Base-by-base conservation (phyloP, 2,888 invertebrate species). In the Cryptocephalus moraei region DNA sequence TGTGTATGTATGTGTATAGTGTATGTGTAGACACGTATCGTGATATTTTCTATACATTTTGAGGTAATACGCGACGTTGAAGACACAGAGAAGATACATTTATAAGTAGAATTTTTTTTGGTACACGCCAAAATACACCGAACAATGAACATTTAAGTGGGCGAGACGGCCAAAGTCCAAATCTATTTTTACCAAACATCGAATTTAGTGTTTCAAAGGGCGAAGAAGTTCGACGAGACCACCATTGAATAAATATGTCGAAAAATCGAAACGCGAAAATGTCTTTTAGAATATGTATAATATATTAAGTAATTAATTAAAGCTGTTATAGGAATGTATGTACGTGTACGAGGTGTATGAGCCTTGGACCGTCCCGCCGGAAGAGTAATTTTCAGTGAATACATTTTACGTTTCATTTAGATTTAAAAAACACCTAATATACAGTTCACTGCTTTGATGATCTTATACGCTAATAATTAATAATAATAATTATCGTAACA, bases 41-140 rank as follows among this genome's bases (percentile, higher is more conserved):
- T 40, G 40, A 12, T n/a, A 12, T 65, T 59, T 59, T 68, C 66
- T 67, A 64, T 68, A 69, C 65, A 69, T 56, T 57, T 62, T 69
- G 69, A 69, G 69, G 69, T 77, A 77, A 22, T 77, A 77, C 74
- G 75, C 74, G 63, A 72, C 70, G 74, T 73, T 64, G 64, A 70
- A 70, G 69, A 71, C 69, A 71, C 70, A 70, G 65, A 71, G 61
- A 69, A 61, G 68, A 49, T 69, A 71, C 69, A 71, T 64, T 62
- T 60, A 65, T 62, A 59, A 60, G 46, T 56, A 52, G 46, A 50
- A 55, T 56, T 59, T 58, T 61, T 58, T 62, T 61, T 61, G 55
- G 56, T 56, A 58, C 58, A 64, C 61, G 62, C 64, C 64, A 63
- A 22, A 64, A 65, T 62, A 66, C 62, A 66, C 49, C 60, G 60